A percentile compares a stretch with the other conserved stretches of the same genome.
Evolutionary conservation across 2,113 vertebrate species (phyloP).

Genomic region (Rhagologus leucostigma): DNA sequence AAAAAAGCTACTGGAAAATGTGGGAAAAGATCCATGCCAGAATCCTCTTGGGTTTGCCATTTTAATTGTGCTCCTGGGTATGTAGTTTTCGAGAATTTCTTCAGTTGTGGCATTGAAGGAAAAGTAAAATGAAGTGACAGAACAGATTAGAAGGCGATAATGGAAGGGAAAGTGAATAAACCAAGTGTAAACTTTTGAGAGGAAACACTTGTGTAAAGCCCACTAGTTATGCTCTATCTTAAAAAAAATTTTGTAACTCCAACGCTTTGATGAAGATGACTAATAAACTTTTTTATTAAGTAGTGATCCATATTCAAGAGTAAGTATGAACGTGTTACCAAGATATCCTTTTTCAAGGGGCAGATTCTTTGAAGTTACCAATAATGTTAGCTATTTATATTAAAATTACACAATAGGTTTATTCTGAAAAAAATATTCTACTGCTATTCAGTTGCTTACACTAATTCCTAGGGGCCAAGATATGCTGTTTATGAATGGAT

Average conservation of each 20-base stretch:
- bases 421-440: slow-evolving; percentile 26
- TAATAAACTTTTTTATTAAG: slow-evolving; percentile 35
- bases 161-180: slow-evolving; percentile 65
- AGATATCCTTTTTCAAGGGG: background rate
- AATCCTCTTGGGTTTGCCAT: slow-evolving; percentile 42
- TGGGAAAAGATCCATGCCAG: slow-evolving; percentile 14
- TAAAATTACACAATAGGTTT: slow-evolving; percentile 6
- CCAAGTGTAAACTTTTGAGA: slow-evolving; percentile 62
- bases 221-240: background rate
- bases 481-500: slow-evolving; percentile 53
- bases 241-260: background rate
- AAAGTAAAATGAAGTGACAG: slow-evolving; percentile 68
- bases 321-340: background rate
- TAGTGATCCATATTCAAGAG: background rate
- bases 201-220: slow-evolving; percentile 26
- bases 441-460: slow-evolving; percentile 23
- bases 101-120: slow-evolving; percentile 66
- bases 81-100: slow-evolving; percentile 57
- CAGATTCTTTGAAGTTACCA: slow-evolving; percentile 11
- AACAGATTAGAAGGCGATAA: slow-evolving; percentile 59
- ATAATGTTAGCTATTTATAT: slow-evolving; percentile 33
- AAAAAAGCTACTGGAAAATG: background rate
- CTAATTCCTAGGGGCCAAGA: slow-evolving; percentile 11
- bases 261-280: slow-evolving; percentile 2
- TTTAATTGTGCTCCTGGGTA: slow-evolving; percentile 50